Evolutionary conservation across 2,797 vertebrate genomes (phyloP).

Genomic region (Aselliscus stoliczkanus): DNA sequence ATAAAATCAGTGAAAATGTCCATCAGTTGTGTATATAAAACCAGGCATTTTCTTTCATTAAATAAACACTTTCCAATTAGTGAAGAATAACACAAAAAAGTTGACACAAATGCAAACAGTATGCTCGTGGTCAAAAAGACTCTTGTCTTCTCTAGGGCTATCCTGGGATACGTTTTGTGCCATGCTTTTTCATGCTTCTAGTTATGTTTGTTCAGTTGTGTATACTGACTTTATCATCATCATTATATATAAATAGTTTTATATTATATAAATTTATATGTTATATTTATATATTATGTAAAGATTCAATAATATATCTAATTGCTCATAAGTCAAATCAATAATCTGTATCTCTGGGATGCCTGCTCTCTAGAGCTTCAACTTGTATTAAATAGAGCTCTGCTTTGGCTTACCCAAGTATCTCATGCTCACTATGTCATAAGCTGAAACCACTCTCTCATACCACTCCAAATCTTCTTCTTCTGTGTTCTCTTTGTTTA

Average conservation of each 20-base stretch:
- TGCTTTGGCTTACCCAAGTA: not conserved
- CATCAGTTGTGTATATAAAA: not conserved
- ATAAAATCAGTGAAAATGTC: not conserved
- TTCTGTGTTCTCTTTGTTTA: not conserved
- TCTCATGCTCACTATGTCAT: not conserved
- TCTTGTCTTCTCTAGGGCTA: not conserved
- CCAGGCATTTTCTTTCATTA: not conserved
- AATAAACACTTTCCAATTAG: not conserved
- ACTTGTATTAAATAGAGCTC: not conserved
- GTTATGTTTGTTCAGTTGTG: not conserved
- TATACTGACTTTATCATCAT: not conserved
- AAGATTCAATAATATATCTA: not conserved
- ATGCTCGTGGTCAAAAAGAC: not conserved
- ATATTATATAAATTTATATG: not conserved
- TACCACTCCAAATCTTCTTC: not conserved
- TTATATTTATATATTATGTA: not conserved
- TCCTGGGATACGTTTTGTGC: not conserved
- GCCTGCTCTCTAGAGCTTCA: not conserved
- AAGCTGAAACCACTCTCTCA: not conserved
- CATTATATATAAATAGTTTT: not conserved
- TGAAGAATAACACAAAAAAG: not conserved
- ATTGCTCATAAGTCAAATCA: not conserved
- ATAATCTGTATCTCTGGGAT: not conserved
- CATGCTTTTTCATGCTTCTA: not conserved
- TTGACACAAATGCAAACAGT: not conserved